Evolutionary conservation across 2,888 invertebrate species (phyloP).

Genomic region (Philereme transversata): DNA sequence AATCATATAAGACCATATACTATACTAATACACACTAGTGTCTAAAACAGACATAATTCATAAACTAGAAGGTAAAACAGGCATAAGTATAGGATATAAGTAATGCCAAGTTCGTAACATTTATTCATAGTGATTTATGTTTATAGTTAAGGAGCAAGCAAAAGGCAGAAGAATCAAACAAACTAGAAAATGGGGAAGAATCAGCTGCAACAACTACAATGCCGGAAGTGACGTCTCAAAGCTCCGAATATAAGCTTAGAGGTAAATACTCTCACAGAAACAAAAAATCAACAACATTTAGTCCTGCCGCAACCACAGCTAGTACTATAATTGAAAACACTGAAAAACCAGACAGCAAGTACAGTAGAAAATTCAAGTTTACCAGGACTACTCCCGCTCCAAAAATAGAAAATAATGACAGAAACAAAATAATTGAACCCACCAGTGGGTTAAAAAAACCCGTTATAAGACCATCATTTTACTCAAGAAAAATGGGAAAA

Average conservation of each 20-base stretch:
- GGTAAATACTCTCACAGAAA: conserved; percentile 60
- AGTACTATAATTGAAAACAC: conserved; percentile 43
- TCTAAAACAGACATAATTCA: too few species aligned
- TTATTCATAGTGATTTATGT: conserved; percentile 3
- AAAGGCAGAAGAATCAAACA: conserved; percentile 51
- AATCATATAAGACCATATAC: too few species aligned
- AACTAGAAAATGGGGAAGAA: conserved; percentile 44
- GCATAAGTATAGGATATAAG: too few species aligned
- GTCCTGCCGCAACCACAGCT: conserved; percentile 45
- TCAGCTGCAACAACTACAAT: conserved; percentile 39
- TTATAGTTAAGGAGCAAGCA: conserved; percentile 68
- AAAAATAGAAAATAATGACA: conserved; percentile 45
- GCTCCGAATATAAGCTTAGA: conserved; percentile 58
- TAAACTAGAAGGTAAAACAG: too few species aligned
- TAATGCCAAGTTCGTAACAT: too few species aligned
- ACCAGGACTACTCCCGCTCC: conserved; percentile 57
- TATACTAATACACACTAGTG: too few species aligned
- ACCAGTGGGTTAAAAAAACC: conserved; percentile 56
- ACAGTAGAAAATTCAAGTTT: conserved; percentile 67
- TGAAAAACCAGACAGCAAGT: conserved; percentile 61
- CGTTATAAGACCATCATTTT: conserved; percentile 57
- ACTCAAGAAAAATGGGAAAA: conserved; percentile 58
- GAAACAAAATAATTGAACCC: conserved; percentile 51
- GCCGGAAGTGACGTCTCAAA: conserved; percentile 48
- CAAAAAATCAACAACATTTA: conserved; percentile 56